These are phyloP conservation scores for Lipophrys pholis DNA, from an alignment of 2,113 vertebrate species.

Conservation along the genomic window DNA sequence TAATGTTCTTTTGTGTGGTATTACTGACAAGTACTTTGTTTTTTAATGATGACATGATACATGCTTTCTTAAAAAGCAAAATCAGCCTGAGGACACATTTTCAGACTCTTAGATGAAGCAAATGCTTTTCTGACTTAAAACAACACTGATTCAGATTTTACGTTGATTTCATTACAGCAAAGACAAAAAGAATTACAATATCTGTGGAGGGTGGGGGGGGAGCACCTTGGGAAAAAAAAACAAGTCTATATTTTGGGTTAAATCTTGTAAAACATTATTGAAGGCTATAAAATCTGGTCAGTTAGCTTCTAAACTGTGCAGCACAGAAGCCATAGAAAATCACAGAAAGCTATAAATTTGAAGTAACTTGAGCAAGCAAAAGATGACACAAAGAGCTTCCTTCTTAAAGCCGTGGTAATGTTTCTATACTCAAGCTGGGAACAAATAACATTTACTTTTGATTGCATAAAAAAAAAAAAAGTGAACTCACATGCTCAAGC, in stretches of 20 bases:
- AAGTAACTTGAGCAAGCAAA: conserved; percentile 62
- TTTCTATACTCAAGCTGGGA: conserved; percentile 27
- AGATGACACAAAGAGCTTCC: conserved; percentile 45
- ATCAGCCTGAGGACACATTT: not conserved
- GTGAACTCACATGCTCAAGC: not conserved
- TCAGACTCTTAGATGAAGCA: conserved; percentile 3
- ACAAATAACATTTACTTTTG: conserved; percentile 27
- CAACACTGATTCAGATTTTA: conserved; percentile 4
- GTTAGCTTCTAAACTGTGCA: conserved; percentile 53
- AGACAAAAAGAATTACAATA: not conserved
- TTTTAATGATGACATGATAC: not conserved
- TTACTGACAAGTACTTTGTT: not conserved
- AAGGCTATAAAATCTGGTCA: conserved; percentile 57
- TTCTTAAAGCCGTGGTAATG: conserved; percentile 3
- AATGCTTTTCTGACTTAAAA: conserved; percentile 14
- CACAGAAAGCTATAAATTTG: conserved; percentile 55
- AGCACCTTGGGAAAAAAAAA: conserved; percentile 13
- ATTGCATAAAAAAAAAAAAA: not conserved
- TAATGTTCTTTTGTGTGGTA: not conserved
- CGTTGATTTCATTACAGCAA: conserved; percentile 27
- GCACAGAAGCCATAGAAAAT: conserved; percentile 36
- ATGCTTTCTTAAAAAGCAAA: not conserved
- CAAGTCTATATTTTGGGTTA: conserved; percentile 54
- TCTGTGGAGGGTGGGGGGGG: too few species aligned
- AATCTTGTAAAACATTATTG: conserved; percentile 53